phyloP scores from a whole-genome alignment of 1,140 invertebrate species.

The Araneus ventricosus region DNA sequence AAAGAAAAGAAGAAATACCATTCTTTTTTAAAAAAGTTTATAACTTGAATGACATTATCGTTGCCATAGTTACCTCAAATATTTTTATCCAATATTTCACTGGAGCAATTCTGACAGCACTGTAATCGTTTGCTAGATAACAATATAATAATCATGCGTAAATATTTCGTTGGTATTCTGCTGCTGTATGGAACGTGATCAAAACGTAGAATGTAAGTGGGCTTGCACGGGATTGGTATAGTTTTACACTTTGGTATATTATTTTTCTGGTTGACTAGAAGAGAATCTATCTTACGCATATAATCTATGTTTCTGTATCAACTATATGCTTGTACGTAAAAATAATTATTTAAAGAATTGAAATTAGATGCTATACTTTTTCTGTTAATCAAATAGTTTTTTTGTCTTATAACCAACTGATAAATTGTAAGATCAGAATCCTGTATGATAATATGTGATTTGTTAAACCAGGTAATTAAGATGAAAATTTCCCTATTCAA shows the following conservation, averaged over 20 bases:
- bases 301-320: too few relatives aligned
- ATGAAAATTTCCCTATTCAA: too few relatives aligned
- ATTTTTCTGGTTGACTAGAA: neutral
- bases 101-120: neutral
- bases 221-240: neutral
- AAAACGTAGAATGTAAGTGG: neutral
- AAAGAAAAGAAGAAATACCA: neutral
- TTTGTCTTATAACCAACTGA: too few relatives aligned
- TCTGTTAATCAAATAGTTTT: too few relatives aligned
- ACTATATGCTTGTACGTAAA: too few relatives aligned
- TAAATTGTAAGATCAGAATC: too few relatives aligned
- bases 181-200: neutral
- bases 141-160: neutral
- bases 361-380: too few relatives aligned
- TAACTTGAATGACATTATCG: neutral
- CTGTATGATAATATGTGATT: too few relatives aligned
- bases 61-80: neutral
- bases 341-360: too few relatives aligned
- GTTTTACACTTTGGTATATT: neutral
- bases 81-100: slow-evolving; percentile 35
- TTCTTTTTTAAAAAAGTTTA: neutral
- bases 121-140: neutral
- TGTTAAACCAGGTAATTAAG: too few relatives aligned
- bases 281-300: too few relatives aligned
- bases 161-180: neutral